Base-by-base conservation (phyloP, 2,888 invertebrate species). In the Adineta ricciae region DNA sequence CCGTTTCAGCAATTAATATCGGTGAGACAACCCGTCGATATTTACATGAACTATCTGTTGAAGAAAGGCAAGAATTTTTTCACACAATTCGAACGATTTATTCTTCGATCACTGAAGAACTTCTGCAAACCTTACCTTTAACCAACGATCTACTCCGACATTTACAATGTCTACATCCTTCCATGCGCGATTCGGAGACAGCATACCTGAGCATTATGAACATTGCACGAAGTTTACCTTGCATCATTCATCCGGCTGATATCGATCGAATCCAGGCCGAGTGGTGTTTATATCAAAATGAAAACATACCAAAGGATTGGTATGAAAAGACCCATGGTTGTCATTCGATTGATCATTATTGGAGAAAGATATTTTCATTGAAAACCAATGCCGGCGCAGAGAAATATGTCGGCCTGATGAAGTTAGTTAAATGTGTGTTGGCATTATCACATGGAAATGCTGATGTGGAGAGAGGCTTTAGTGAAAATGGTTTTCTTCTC, bases 361-460 rank as follows among this genome's bases (percentile, higher is more conserved):
- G 78, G 78, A 78, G 41, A n/a, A 24, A 78, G 24, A 19, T 78
- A 11, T 78, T 78, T 78, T 24, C 41, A 78, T 19, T 78, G 1
- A 78, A 38, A 41, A 41, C 38, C 24, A 41, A 78, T 41, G 24
- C 14, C 2, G 78, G 78, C n/a, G n/a, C n/a, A 9, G 41, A 38
- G 14, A 78, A 78, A 78, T 78, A 14, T 78, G 24, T 41, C 41
- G 41, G 41, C n/a, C n/a, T 41, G 41, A 2, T 41, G 0, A 78
- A 78, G 41, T 41, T 78, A 78, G 1, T 78, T 14, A 78, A 78
- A 78, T 78, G 78, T 78, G 38, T 41, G 41, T 14, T 78, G 14
- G 38, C 78, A 78, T 78, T 78, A 41, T 78, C 78, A 19, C 78
- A 78, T 78, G 78, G 78, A 8, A 78, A 78, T 78, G 78, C 78